Evolutionary conservation across 64 coral and sea anemone genomes (phyloP), one percentile per base, ranked within the genome.

Genomic region (Pachyseris speciosa): DNA sequence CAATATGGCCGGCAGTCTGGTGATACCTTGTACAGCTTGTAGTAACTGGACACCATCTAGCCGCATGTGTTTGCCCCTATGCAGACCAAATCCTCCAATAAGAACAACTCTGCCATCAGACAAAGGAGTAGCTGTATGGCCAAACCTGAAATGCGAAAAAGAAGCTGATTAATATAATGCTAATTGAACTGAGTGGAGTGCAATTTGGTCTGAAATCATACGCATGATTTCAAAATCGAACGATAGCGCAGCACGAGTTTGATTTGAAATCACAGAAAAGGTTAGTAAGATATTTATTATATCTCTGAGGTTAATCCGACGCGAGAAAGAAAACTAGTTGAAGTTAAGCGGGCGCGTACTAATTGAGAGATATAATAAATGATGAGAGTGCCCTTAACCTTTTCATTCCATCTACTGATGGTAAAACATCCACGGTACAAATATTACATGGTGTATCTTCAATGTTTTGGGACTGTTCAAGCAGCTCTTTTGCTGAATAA

Each of bases 11-110:
- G 22, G 12, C 34, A 39, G 13, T 37, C 5, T 45, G n/a, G n/a
- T n/a, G n/a, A 43, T 75, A 90, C 87, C 87, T 80, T 64, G 38
- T 7, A 67, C 75, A 50, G 6, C 51, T 11, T 61, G 63, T 32
- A 90, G 66, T 47, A 84, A 47, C 8, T 91, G 43, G 6, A 75
- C 29, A 9, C 89, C 89, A 72, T 73, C 37, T 17, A 91, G 65
- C 32, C 89, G 80, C 69, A 37, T 84, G 52, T 91, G 89, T 75
- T 75, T 91, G 26, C 44, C 59, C 19, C 84, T 58, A 16, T 73
- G 64, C 26, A 79, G 55, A 27, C 89, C 89, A 84, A 91, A 91
- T 55, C 89, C 89, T 5, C 89, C 89, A 57, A 59, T 84, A 0
- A 91, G 28, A 10, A 84, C 5, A 43, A 91, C 38, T 3, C 31